Evolutionary conservation across 2,797 vertebrate species (phyloP), one percentile per base, ranked within the genome.

Genomic region (Mus caroli): DNA sequence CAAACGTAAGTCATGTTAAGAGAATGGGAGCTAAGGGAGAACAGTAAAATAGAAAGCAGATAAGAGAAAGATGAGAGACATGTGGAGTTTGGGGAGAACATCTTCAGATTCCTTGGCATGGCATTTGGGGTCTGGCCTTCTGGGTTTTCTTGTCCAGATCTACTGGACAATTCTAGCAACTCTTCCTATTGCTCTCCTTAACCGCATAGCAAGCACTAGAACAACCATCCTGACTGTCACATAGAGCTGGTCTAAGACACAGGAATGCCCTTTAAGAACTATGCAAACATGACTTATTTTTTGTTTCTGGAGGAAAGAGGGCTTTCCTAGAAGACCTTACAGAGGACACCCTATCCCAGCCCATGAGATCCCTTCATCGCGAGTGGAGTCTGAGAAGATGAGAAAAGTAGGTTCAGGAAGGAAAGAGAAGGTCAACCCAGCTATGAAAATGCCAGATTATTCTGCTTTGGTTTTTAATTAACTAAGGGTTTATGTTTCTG

Each of bases 381-480:
- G 9, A 52, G 71, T 17, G 40, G 19, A 76, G 31, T 88, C 91
- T 90, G n/a, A 26, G 50, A 94, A 84, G 88, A 93, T 12, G 64
- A 26, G 83, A 46, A 69, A 82, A 84, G 64, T 75, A 37, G 9
- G 17, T 58, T 71, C 69, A 85, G 78, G 67, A 90, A 88, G 92
- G 52, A 92, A 77, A 84, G 17, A 88, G 88, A 88, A 86, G 31
- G 20, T 50, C 13, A 31, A 54, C 58, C 20, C 15, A 84, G 64
- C 34, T n/a, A 43, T 26, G 62, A 54, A 93, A 93, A 94, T 52
- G 46, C 24, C 60, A 58, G 91, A 54, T 22, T 95, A 31, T 75
- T 83, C 64, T 40, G 58, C 28, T 88, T 50, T 75, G 67, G n/a
- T 92, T 96, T 75, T 94, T 60, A 60, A 75, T 43, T 92, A 77